phyloP scores from a whole-genome alignment of 1,140 invertebrate species.

The Myzus persicae region DNA sequence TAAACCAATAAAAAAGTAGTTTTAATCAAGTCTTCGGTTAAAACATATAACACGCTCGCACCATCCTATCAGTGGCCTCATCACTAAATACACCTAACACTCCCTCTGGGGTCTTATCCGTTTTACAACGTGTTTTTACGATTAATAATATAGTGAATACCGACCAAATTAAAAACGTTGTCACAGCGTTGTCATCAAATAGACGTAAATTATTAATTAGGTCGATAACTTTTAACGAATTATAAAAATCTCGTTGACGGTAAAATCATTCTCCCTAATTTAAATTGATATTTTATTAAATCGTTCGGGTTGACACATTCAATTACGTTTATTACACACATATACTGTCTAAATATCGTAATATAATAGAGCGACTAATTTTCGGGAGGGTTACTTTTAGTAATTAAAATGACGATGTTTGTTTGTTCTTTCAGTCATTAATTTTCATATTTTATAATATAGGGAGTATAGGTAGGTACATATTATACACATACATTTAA shows the following conservation, averaged over 20 bases:
- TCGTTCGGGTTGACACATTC: neutral
- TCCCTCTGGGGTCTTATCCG: neutral
- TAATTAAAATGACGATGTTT: neutral
- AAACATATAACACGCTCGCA: neutral
- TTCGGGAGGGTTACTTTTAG: neutral
- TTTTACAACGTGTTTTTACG: neutral
- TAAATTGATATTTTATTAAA: slow-evolving; percentile 16
- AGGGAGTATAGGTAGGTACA: no score
- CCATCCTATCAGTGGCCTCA: neutral
- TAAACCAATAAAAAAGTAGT: neutral
- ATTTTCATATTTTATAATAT: neutral
- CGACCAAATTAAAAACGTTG: neutral
- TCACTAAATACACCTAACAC: neutral
- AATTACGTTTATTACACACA: neutral
- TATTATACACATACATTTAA: no score
- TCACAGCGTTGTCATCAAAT: neutral
- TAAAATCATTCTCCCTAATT: neutral
- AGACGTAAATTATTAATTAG: slow-evolving; percentile 1
- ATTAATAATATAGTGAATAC: neutral
- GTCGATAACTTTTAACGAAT: neutral
- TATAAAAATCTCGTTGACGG: neutral
- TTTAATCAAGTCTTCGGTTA: neutral
- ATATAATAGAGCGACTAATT: neutral
- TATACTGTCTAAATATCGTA: neutral
- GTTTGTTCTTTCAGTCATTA: neutral